A percentile compares a stretch with the other conserved stretches of the same genome.
phyloP scores from a whole-genome alignment of 2,113 vertebrate genomes.

The Megaceryle maxima region DNA sequence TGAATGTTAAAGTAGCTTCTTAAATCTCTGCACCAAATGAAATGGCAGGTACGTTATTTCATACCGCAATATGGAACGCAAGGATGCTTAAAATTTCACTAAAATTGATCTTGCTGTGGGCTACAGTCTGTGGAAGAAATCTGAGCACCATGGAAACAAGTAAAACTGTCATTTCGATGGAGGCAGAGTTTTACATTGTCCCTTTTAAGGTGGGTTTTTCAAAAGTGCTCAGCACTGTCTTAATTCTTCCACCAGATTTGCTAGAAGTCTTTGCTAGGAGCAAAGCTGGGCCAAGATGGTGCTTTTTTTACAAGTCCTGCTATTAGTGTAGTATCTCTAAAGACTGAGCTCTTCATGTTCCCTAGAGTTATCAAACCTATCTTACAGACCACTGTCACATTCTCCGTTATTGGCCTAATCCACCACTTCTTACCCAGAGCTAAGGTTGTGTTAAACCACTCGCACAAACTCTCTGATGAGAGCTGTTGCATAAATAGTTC shows the following conservation, averaged over 20 bases:
- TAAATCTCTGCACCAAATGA: not conserved
- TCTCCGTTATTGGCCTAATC: not conserved
- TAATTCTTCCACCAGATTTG: not conserved
- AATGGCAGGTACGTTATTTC: conserved; percentile 29
- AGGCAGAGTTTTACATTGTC: not conserved
- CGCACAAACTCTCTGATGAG: not conserved
- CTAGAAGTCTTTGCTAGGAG: not conserved
- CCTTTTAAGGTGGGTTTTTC: not conserved
- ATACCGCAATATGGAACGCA: not conserved
- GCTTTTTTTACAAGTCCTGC: not conserved
- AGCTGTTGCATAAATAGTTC: not conserved
- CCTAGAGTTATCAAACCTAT: not conserved
- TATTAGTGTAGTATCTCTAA: not conserved
- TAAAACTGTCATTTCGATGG: not conserved
- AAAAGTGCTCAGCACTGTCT: not conserved
- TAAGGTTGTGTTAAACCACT: not conserved
- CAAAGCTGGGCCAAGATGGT: not conserved
- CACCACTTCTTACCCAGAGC: not conserved
- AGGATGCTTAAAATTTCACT: conserved; percentile 7
- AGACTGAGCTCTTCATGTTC: not conserved
- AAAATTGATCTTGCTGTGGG: not conserved
- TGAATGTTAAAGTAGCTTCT: not conserved
- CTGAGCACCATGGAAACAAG: not conserved
- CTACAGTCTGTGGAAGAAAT: not conserved
- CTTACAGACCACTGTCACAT: not conserved